Evolutionary conservation across 1,140 invertebrate genomes (phyloP).

Genomic region (Nixonia krombeini): DNA sequence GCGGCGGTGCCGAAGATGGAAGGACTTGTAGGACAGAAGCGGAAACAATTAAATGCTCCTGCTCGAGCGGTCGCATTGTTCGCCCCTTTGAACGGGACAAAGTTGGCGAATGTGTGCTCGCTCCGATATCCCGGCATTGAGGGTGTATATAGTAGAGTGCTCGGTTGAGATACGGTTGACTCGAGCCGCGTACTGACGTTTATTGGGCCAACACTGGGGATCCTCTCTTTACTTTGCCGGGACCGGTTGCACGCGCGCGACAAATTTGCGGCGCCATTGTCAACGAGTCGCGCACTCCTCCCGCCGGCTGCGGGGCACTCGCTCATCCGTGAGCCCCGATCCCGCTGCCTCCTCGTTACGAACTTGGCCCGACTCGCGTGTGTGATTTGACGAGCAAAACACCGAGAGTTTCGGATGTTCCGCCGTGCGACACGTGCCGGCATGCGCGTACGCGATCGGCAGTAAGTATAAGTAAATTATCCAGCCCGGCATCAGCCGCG

Average conservation of each 20-base stretch:
- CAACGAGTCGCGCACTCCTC: slow-evolving; percentile 11
- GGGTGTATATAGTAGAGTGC: slow-evolving; percentile 26
- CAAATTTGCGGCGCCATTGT: slow-evolving; percentile 52
- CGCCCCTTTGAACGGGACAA: slow-evolving; percentile 35
- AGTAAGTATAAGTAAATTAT: slow-evolving; percentile 39
- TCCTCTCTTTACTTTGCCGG: slow-evolving; percentile 4
- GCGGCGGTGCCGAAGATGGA: slow-evolving; percentile 31
- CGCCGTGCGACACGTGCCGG: slow-evolving; percentile 39
- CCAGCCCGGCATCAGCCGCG: slow-evolving; percentile 10
- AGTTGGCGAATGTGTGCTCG: slow-evolving; percentile 36
- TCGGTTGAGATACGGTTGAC: slow-evolving; percentile 51
- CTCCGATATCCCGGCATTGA: slow-evolving; percentile 39
- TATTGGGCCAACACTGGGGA: slow-evolving; percentile 52
- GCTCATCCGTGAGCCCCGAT: slow-evolving; percentile 21
- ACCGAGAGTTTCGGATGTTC: slow-evolving; percentile 27
- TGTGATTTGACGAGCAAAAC: slow-evolving; percentile 35
- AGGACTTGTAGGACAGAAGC: slow-evolving; percentile 45
- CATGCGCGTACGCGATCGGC: slow-evolving; percentile 9
- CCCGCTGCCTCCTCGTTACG: slow-evolving; percentile 32
- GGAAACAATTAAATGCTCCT: slow-evolving; percentile 63
- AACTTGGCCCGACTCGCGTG: slow-evolving; percentile 28
- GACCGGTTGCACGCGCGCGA: slow-evolving; percentile 51
- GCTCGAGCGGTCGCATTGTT: slow-evolving; percentile 58
- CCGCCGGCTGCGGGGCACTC: neutral
- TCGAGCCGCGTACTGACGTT: slow-evolving; percentile 40